A percentile compares a stretch with the other conserved stretches of the same genome.
These are phyloP conservation scores for Perodicticus potto DNA, from an alignment of 2,797 vertebrate species.

Conservation along the genomic window DNA sequence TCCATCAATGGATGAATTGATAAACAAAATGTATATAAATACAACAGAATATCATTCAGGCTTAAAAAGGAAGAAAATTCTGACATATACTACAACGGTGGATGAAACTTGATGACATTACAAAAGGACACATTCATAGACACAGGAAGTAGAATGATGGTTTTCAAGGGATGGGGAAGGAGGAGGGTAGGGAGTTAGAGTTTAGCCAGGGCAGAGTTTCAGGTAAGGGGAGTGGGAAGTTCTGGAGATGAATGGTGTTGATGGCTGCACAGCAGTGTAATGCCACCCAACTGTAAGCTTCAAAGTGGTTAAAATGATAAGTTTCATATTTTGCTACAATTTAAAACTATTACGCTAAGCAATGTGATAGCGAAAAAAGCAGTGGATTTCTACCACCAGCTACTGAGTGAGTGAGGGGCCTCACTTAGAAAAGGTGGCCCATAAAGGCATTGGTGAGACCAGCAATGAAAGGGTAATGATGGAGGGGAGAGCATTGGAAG, in stretches of 20 bases:
- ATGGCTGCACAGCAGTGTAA: not conserved
- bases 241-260: no score
- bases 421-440: not conserved
- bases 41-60: not conserved
- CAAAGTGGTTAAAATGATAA: not conserved
- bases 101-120: not conserved
- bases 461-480: not conserved
- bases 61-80: not conserved
- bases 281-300: not conserved
- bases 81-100: not conserved
- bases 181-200: not conserved
- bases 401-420: not conserved
- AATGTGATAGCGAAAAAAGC: not conserved
- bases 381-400: not conserved
- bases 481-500: not conserved
- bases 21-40: not conserved
- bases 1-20: not conserved
- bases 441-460: not conserved
- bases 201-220: not conserved
- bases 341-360: not conserved
- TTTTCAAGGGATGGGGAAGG: not conserved
- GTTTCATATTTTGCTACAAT: not conserved
- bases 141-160: not conserved
- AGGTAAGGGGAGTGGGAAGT: not conserved
- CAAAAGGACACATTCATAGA: not conserved